Conservation (phyloP, 2,888 invertebrate species). For the Drosophila incognita region DNA sequence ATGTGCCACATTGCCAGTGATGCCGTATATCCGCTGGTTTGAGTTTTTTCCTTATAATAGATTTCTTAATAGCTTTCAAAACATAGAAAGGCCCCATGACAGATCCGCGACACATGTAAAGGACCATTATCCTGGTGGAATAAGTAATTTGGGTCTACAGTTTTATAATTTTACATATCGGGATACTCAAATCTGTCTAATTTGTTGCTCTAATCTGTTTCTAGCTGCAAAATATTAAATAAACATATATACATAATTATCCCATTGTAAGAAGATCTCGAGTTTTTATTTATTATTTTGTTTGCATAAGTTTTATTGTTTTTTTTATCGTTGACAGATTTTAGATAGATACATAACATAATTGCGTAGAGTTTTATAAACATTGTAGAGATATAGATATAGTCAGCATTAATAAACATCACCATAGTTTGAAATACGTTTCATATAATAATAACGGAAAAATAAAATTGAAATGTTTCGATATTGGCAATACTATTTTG, state of each 20-base stretch:
- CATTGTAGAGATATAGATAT: slow-evolving; percentile 29
- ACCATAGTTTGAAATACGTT: slow-evolving; percentile 50
- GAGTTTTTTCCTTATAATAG: too few relatives aligned
- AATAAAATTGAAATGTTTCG: slow-evolving; percentile 43
- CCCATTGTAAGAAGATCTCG: neutral
- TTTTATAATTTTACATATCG: too few relatives aligned
- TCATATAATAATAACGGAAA: slow-evolving; percentile 55
- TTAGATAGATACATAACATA: slow-evolving; percentile 13
- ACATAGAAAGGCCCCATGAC: too few relatives aligned
- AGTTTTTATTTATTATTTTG: neutral
- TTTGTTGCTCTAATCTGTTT: too few relatives aligned
- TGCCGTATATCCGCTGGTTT: too few relatives aligned
- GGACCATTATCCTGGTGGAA: too few relatives aligned
- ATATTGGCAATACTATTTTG: slow-evolving; percentile 39
- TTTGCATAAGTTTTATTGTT: slow-evolving; percentile 4
- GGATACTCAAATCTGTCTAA: too few relatives aligned
- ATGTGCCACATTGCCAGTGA: too few relatives aligned
- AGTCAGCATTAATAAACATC: slow-evolving; percentile 63
- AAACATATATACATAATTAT: neutral
- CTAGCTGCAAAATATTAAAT: neutral
- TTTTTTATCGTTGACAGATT: slow-evolving; percentile 15
- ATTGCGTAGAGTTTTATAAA: slow-evolving; percentile 35
- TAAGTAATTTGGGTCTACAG: too few relatives aligned
- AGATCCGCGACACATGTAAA: too few relatives aligned
- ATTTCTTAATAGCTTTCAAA: too few relatives aligned